Evolutionary conservation across 2,888 invertebrate genomes (phyloP), one percentile per base, ranked within the genome.

Genomic region (Acanthosoma haemorrhoidale): DNA sequence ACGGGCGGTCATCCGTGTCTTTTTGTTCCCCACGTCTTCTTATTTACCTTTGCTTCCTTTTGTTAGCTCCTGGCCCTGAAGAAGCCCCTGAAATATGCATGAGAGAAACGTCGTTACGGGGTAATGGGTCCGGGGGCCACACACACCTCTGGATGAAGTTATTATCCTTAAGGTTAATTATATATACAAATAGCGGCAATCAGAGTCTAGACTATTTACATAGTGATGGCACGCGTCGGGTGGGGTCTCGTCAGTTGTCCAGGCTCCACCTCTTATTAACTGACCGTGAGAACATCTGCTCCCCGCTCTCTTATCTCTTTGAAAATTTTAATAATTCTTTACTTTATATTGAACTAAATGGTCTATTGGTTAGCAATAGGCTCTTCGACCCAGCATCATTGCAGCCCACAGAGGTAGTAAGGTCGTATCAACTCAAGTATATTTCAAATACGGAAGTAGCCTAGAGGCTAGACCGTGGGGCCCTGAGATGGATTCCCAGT

Each of bases 161-260:
- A 61, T 61, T 61, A 61, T 61, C 32, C 34, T 38, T 61, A 61
- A 36, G 36, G 61, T 61, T 61, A 61, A 61, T 61, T 61, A 61
- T 61, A 61, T 36, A 61, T 61, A 61, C 61, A 61, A 61, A 61
- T 36, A 61, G 51, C 51, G 13, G 51, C 51, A 25, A 51, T 51
- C 25, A 51, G 51, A 25, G 11, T 6, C n/a, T 18, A 6, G 6
- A 2, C n/a, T 51, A 51, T 51, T 51, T 51, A 51, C 51, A 51
- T 51, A 51, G 51, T n/a, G n/a, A n/a, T 9, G 25, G 51, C 51
- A 51, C 51, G 51, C 25, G 51, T 51, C 51, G 51, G 25, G 51
- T 51, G 25, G 51, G 51, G 51, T 51, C 51, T 25, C 51, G 25
- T 51, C 51, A 51, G 25, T 25, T 25, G 25, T 51, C 21, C 9